A percentile compares a stretch with the other conserved stretches of the same genome.
phyloP scores from a whole-genome alignment of 2,888 invertebrate genomes.

The Ectemnius cavifrons region DNA sequence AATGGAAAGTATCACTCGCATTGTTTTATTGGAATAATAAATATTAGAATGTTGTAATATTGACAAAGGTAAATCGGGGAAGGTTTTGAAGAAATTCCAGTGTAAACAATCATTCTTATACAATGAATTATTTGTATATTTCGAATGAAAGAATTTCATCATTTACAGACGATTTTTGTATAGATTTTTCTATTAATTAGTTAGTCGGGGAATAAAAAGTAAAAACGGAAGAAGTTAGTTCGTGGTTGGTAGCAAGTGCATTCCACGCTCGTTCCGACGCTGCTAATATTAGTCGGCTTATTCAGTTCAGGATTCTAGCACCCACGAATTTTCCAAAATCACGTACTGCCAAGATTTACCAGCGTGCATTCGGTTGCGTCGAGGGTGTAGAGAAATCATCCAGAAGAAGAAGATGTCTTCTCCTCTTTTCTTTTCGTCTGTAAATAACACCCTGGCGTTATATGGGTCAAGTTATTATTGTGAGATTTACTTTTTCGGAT shows the following conservation, averaged over 20 bases:
- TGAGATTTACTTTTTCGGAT: slow-evolving; percentile 62
- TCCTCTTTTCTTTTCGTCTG: slow-evolving; percentile 24
- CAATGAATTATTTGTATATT: too few relatives aligned
- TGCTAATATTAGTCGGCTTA: background rate
- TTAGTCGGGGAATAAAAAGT: too few relatives aligned
- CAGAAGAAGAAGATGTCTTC: background rate
- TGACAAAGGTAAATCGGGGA: too few relatives aligned
- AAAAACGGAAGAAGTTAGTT: too few relatives aligned
- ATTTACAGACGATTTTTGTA: too few relatives aligned
- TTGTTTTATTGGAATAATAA: too few relatives aligned
- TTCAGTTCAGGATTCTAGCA: background rate
- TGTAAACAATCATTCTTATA: too few relatives aligned
- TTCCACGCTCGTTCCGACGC: background rate
- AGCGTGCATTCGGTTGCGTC: background rate
- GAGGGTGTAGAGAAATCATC: background rate
- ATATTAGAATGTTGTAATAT: background rate
- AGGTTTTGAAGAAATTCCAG: too few relatives aligned
- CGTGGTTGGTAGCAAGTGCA: background rate
- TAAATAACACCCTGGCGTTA: slow-evolving; percentile 20
- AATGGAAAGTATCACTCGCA: too few relatives aligned
- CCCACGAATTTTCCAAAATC: slow-evolving; percentile 7
- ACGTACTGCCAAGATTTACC: background rate
- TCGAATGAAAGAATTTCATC: too few relatives aligned
- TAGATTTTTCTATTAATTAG: too few relatives aligned
- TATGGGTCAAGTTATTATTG: slow-evolving; percentile 72